Evolutionary conservation across 2,797 vertebrate species (phyloP), one percentile per base, ranked within the genome.

Genomic region (Eulemur mongoz): DNA sequence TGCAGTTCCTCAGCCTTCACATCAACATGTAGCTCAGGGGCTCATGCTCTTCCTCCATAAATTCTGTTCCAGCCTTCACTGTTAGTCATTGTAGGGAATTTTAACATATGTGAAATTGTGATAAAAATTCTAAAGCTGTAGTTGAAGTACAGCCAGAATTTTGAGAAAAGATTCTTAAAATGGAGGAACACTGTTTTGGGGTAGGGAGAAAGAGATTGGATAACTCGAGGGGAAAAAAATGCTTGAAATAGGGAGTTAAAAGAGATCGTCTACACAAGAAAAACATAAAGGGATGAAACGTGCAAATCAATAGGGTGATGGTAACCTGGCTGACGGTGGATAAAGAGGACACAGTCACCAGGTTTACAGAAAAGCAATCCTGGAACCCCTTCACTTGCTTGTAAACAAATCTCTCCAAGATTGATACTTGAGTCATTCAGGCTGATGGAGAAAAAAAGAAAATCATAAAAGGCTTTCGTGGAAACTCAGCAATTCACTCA

Each of bases 81-180:
- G 59, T 87, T 91, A 86, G 70, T 93, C 50, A 38, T 80, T 88
- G 75, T 0, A 93, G 75, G 52, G 40, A 88, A 88, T 94, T 84
- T 90, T 50, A 65, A 48, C 50, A 57, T 57, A 73, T 45, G 40
- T 40, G 72, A 48, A 70, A 67, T 78, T 63, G 32, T 61, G 43
- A 86, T 65, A 18, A 91, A 95, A 91, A 72, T 23, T 35, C 38
- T 27, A 38, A 38, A 54, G 50, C 50, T 54, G 7, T 78, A 17
- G 15, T 52, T 48, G 40, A 94, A 88, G 43, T 13, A n/a, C 2
- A 89, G 76, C n/a, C 69, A 72, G 17, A 10, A 52, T 85, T 94
- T 96, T 76, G 48, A 95, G 38, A 72, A 70, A 83, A 70, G 15
- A 72, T 17, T 89, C 43, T 75, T 70, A 73, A 83, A 35, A 0